Base-by-base conservation (phyloP, 2,113 vertebrate species). In the cattle (Bos taurus) region DNA sequence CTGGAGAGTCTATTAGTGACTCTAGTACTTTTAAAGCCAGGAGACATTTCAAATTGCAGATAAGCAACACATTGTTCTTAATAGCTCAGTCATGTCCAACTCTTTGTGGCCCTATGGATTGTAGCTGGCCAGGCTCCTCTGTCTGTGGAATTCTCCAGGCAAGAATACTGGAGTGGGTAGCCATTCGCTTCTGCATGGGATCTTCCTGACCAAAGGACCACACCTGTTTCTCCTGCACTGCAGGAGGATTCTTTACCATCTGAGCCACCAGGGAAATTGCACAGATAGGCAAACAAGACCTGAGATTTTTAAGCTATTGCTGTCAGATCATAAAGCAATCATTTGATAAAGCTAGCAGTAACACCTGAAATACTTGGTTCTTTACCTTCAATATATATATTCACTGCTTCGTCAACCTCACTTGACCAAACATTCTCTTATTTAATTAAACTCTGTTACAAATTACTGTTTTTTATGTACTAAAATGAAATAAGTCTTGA, bases 401-500 rank as follows among this genome's bases (percentile, higher is more conserved):
- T 94, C 7, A 59, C 11, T 91, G 59, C 14, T 36, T 84, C 88
- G 94, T 56, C 21, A 96, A 86, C 17, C 25, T 86, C 88, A 62
- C 12, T 7, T 89, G 28, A 57, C 4, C 40, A 78, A 83, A 90
- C 2, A 40, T 3, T 94, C 6, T 36, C 28, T 87, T 93, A 85
- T 33, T 57, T 93, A 87, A n/a, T 86, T 64, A 94, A 94, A 5
- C 7, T 87, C 4, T 54, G 28, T 91, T 83, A 48, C 30, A 81
- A 50, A 88, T 56, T 56, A 30, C 4, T 40, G 9, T 48, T 86
- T 71, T 82, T 92, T 81, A 40, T 46, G 60, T 25, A 56, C 78
- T 78, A 96, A 97, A 89, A 92, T 81, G 6, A 95, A 93, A 85
- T 88, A 40, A 95, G 82, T 92, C 10, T 60, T 81, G 43, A 80